Evolutionary conservation across 2,797 vertebrate species (phyloP), one percentile per base, ranked within the genome.

Genomic region (Acipenser oxyrinchus): DNA sequence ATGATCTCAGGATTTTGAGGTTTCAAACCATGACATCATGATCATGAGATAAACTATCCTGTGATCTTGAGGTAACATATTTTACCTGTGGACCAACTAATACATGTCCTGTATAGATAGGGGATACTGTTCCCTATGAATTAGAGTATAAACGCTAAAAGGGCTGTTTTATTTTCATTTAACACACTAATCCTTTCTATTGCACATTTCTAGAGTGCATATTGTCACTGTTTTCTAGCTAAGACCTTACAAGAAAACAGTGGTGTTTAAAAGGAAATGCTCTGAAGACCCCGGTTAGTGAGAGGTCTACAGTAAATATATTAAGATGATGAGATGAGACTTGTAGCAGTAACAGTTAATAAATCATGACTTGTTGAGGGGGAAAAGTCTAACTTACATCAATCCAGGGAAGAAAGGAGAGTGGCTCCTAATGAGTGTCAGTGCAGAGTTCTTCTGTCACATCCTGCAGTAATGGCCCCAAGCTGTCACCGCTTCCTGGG

Each of bases 331-430:
- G 88, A 91, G 87, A 84, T 92, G 92, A 93, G 91, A 94, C 90
- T 90, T 90, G 91, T 90, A 88, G 90, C 89, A 86, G 88, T 90
- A 90, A 91, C 90, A 91, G 90, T 93, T 92, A 94, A 94, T 93
- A 94, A 93, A 93, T 93, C 89, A 94, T 94, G 92, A 92, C 90
- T 92, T 89, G n/a, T 93, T 92, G 84, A 79, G n/a, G 84, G 86
- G 79, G 87, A 89, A 37, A 87, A 90, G 88, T 85, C 86, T 87
- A 87, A 89, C 88, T 90, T 90, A 85, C 88, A 90, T 90, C 90
- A 88, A 83, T 88, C 88, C 86, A 83, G 84, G 81, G 85, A 89
- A 88, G 72, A 75, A 88, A 88, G 90, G 79, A 76, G 87, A 87
- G 84, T 82, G 84, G 89, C 90, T 90, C 87, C 90, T 92, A 92